These are phyloP conservation scores for Hylomyscus alleni DNA, from an alignment of 2,797 vertebrate genomes.

Conservation along the genomic window DNA sequence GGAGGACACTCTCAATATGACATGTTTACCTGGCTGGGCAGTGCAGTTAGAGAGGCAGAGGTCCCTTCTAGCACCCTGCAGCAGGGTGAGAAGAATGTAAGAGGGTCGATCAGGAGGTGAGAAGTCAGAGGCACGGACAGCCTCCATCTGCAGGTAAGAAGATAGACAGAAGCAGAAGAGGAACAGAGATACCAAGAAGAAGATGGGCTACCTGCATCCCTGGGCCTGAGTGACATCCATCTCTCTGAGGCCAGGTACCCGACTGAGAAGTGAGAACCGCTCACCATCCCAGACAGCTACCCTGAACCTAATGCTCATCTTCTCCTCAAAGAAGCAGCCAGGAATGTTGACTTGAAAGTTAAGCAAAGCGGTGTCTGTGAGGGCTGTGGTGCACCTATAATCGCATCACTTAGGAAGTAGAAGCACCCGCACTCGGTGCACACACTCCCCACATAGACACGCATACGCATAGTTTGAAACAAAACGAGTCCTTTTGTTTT, in stretches of 20 bases:
- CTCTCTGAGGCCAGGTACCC: background rate
- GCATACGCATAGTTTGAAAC: background rate
- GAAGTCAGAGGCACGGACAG: background rate
- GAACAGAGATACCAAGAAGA: background rate
- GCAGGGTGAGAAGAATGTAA: background rate
- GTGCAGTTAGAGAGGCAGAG: background rate
- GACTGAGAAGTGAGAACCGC: background rate
- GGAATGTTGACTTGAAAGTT: background rate
- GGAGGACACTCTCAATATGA: background rate
- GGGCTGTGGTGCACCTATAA: background rate
- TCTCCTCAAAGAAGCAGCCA: background rate
- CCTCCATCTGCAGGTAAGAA: background rate
- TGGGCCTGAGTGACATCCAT: background rate
- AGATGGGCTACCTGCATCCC: background rate
- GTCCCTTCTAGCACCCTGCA: background rate
- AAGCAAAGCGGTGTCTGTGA: background rate
- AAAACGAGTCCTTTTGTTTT: background rate
- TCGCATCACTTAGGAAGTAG: background rate
- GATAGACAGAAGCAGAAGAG: background rate
- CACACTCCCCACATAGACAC: background rate
- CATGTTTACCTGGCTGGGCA: background rate
- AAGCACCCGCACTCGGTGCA: background rate
- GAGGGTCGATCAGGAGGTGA: background rate
- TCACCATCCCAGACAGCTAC: background rate
- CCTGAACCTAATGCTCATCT: background rate